Conservation (phyloP, 2,113 vertebrate genomes). For the Ardeotis arabs region DNA sequence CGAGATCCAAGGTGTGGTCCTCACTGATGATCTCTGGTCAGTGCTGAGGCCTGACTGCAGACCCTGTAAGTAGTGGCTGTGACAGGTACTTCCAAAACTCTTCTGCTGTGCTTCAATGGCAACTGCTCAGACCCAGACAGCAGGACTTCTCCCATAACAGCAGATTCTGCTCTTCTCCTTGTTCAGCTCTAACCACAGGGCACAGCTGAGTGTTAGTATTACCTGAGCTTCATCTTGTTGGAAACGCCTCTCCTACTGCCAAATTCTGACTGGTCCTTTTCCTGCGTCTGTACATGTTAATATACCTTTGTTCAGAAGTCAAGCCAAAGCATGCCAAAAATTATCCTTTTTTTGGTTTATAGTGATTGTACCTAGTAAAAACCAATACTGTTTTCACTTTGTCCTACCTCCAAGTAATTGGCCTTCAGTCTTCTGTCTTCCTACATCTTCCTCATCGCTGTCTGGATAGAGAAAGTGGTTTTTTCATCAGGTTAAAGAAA, state of each 20-base stretch:
- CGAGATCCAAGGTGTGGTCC: background rate
- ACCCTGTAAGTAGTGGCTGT: background rate
- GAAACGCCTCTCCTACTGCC: background rate
- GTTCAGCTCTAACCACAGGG: background rate
- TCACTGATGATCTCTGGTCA: background rate
- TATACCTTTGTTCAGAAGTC: background rate
- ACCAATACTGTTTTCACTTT: background rate
- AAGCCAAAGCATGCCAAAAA: background rate
- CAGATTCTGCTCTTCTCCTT: background rate
- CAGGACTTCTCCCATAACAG: background rate
- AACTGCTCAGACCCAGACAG: background rate
- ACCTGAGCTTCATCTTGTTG: background rate
- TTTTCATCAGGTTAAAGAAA: background rate
- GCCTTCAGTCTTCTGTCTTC: background rate
- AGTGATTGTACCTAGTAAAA: background rate
- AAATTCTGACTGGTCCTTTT: background rate
- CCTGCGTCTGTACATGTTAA: background rate
- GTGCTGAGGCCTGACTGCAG: background rate
- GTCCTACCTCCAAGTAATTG: background rate
- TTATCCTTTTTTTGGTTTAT: background rate
- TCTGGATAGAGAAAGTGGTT: background rate
- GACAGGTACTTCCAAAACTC: background rate
- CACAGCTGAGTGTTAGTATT: background rate
- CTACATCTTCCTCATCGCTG: background rate
- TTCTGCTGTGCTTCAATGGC: background rate